Evolutionary conservation across 1,140 invertebrate species (phyloP).

Genomic region (Hyposmocoma kahamanoa): DNA sequence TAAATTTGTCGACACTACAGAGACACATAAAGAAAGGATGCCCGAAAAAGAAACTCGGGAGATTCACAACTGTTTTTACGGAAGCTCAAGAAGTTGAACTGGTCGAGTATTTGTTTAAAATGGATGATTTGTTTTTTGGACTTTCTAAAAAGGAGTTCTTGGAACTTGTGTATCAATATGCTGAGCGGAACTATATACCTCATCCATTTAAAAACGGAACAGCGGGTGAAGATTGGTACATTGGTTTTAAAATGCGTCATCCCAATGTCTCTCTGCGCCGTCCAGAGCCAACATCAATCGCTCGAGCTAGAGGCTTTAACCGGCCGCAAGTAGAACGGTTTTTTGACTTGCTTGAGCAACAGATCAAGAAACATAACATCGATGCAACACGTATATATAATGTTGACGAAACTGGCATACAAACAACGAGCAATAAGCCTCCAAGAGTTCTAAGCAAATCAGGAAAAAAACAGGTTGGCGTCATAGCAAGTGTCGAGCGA

Average conservation of each 20-base stretch:
- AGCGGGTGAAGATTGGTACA: constrained; percentile 33
- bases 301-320: constrained; percentile 35
- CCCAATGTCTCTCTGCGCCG: constrained; percentile 24
- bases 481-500: constrained; percentile 28
- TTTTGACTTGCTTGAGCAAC: constrained; percentile 2
- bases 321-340: constrained; percentile 24
- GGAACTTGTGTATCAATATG: constrained; percentile 23
- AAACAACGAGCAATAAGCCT: constrained; percentile 38
- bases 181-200: constrained; percentile 24
- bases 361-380: background rate
- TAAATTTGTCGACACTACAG: background rate
- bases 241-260: constrained; percentile 27
- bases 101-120: background rate
- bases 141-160: constrained; percentile 21
- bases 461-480: constrained; percentile 30
- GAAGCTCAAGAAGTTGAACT: constrained; percentile 8
- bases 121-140: constrained; percentile 21
- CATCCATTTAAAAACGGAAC: constrained; percentile 28
- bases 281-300: constrained; percentile 34
- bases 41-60: constrained; percentile 3
- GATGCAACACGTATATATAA: constrained; percentile 30
- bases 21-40: constrained; percentile 8
- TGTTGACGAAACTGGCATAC: constrained; percentile 42
- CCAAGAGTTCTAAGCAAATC: constrained; percentile 36
- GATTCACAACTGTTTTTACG: background rate